These are phyloP conservation scores for Sebastes itinus DNA, from an alignment of 2,797 vertebrate species.

Conservation along the genomic window DNA sequence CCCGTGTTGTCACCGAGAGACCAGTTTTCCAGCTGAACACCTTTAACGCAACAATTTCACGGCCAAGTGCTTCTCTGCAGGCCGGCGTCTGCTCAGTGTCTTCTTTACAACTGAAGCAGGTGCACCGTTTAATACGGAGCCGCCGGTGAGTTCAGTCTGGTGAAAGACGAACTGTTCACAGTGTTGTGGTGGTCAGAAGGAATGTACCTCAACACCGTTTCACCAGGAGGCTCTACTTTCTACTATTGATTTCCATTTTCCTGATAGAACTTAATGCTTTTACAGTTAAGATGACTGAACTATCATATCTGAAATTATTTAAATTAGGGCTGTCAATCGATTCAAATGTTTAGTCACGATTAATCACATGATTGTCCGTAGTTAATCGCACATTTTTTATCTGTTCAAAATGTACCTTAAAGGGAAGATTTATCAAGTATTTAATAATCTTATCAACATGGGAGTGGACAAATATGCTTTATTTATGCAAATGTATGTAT, in stretches of 20 bases:
- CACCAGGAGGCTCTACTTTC: not conserved
- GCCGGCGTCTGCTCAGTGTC: not conserved
- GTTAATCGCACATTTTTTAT: too few relatives aligned
- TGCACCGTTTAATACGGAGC: not conserved
- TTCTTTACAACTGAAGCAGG: conserved; percentile 23
- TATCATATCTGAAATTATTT: too few relatives aligned
- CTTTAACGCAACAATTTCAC: conserved; percentile 15
- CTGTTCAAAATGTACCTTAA: too few relatives aligned
- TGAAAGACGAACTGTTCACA: conserved; percentile 31
- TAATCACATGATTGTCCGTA: too few relatives aligned
- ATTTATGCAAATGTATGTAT: too few relatives aligned
- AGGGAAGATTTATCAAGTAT: too few relatives aligned
- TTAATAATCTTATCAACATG: too few relatives aligned
- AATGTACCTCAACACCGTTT: conserved; percentile 2
- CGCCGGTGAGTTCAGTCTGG: conserved; percentile 25
- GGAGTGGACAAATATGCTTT: too few relatives aligned
- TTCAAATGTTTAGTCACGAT: too few relatives aligned
- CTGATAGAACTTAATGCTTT: too few relatives aligned
- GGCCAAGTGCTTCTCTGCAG: not conserved
- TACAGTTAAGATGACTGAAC: too few relatives aligned
- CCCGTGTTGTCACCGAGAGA: not conserved
- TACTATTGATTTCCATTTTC: not conserved
- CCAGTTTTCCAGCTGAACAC: conserved; percentile 24
- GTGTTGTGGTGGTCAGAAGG: conserved; percentile 31
- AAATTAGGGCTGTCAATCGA: too few relatives aligned